These are phyloP conservation scores for Crossocerus cetratus DNA, from an alignment of 2,888 invertebrate species.

Conservation along the genomic window DNA sequence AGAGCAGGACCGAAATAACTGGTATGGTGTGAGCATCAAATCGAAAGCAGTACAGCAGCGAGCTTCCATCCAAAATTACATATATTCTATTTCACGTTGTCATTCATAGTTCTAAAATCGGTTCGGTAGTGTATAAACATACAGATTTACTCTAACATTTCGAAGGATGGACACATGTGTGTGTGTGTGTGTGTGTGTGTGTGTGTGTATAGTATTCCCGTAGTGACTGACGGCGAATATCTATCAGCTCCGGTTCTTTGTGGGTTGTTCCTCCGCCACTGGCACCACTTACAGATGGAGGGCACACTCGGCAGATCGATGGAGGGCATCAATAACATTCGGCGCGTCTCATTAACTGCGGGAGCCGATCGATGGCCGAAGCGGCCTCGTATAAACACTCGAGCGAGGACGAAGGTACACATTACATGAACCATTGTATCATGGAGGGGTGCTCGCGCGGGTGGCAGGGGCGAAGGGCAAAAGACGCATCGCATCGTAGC, in stretches of 20 bases:
- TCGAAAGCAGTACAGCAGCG: no score
- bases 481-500: constrained; percentile 46
- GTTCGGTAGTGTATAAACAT: no score
- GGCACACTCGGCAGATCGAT: constrained; percentile 40
- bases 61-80: no score
- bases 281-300: background rate
- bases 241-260: background rate
- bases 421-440: constrained; percentile 57
- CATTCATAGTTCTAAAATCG: no score
- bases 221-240: no score
- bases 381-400: constrained; percentile 55
- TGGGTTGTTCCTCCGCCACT: background rate
- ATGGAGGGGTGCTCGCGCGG: constrained; percentile 26
- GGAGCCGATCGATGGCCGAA: constrained; percentile 48
- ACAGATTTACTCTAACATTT: no score
- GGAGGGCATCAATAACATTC: constrained; percentile 52
- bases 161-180: no score
- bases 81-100: no score
- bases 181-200: no score
- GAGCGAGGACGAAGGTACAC: constrained; percentile 57
- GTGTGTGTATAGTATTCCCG: no score
- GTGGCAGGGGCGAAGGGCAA: background rate
- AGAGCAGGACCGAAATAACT: no score
- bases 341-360: constrained; percentile 56
- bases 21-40: no score